Conservation (phyloP, 1,140 invertebrate genomes). For the Sitodiplosis mosellana region DNA sequence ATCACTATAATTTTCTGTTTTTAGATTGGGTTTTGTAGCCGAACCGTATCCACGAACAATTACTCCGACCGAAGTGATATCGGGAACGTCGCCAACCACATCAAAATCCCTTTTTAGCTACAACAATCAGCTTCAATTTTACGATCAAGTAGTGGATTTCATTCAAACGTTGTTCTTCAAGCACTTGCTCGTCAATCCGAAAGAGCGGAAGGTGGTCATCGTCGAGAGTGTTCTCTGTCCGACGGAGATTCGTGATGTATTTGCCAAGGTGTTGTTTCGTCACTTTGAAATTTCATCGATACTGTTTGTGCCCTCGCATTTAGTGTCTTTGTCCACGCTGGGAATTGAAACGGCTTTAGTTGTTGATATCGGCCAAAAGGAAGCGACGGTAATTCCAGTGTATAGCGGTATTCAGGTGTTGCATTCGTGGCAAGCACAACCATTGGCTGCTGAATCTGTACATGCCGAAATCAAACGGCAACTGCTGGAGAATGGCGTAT, state of each 20-base stretch:
- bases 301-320: slow-evolving; percentile 56
- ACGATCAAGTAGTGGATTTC: slow-evolving; percentile 74
- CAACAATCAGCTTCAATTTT: slow-evolving; percentile 51
- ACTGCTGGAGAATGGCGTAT: slow-evolving; percentile 24
- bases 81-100: slow-evolving; percentile 38
- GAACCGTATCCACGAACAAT: slow-evolving; percentile 76
- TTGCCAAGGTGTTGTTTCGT: slow-evolving; percentile 79
- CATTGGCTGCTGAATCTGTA: slow-evolving; percentile 45
- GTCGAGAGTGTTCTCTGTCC: slow-evolving; percentile 77
- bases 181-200: slow-evolving; percentile 82
- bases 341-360: slow-evolving; percentile 62
- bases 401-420: slow-evolving; percentile 70
- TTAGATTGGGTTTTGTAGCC: slow-evolving; percentile 78
- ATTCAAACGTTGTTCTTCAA: slow-evolving; percentile 76
- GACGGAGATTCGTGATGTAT: slow-evolving; percentile 59
- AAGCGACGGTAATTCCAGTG: slow-evolving; percentile 64
- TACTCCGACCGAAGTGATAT: slow-evolving; percentile 56
- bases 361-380: slow-evolving; percentile 70
- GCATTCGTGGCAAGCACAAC: slow-evolving; percentile 57
- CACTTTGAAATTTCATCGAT: slow-evolving; percentile 75
- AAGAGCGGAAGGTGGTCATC: slow-evolving; percentile 76
- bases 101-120: slow-evolving; percentile 49
- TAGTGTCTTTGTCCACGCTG: slow-evolving; percentile 58
- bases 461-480: slow-evolving; percentile 33
- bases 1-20: slow-evolving; percentile 2